phyloP scores from a whole-genome alignment of 1,140 invertebrate species.

The Drosophila dunni region DNA sequence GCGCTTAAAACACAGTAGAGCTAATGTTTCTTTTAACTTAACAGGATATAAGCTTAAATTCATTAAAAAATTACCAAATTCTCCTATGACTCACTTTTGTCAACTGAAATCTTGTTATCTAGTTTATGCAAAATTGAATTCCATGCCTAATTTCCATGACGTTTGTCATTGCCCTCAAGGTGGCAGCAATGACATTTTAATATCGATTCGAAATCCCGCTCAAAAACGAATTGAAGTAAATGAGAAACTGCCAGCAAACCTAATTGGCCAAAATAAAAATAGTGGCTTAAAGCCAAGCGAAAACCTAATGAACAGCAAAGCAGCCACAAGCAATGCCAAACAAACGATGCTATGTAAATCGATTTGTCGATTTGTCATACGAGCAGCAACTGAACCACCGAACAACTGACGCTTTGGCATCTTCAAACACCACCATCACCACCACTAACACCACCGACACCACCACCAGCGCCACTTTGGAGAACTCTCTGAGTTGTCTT shows the following conservation, averaged over 20 bases:
- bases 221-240: slow-evolving; percentile 16
- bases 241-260: slow-evolving; percentile 14
- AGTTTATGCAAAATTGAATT: neutral
- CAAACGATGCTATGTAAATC: slow-evolving; percentile 71
- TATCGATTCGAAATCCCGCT: slow-evolving; percentile 24
- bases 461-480: slow-evolving; percentile 21
- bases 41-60: too few species aligned
- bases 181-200: slow-evolving; percentile 52
- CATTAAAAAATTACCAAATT: neutral
- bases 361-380: slow-evolving; percentile 79
- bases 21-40: too few species aligned
- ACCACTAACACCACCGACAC: too few species aligned
- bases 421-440: slow-evolving; percentile 36
- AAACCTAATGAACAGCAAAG: slow-evolving; percentile 56
- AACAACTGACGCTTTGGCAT: slow-evolving; percentile 47
- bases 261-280: slow-evolving; percentile 13
- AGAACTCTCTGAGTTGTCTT: slow-evolving; percentile 22
- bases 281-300: slow-evolving; percentile 6
- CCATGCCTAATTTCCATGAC: neutral
- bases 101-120: neutral
- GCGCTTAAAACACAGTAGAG: too few species aligned
- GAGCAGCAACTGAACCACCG: slow-evolving; percentile 31
- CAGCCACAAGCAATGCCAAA: slow-evolving; percentile 55
- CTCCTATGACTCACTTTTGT: neutral
- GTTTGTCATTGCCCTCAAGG: slow-evolving; percentile 14